Evolutionary conservation across 1,140 invertebrate genomes (phyloP).

Genomic region (Zaprionus taronus): DNA sequence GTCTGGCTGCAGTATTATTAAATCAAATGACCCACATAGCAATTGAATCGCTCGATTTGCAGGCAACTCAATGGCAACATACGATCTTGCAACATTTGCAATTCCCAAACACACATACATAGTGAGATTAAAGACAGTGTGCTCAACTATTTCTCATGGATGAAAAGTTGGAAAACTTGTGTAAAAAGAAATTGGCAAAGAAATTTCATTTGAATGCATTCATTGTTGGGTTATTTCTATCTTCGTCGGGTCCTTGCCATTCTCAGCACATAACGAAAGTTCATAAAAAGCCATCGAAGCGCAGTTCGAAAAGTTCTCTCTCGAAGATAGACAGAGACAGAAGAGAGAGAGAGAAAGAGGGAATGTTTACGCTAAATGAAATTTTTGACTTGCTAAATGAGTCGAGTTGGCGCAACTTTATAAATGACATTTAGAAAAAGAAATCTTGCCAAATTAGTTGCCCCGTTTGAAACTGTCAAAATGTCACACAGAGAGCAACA

Average conservation of each 20-base stretch:
- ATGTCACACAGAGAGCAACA: slow-evolving; percentile 55
- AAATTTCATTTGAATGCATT: slow-evolving; percentile 53
- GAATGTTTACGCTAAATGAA: slow-evolving; percentile 67
- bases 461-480: slow-evolving; percentile 64
- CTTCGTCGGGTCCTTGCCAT: slow-evolving; percentile 8
- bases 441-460: slow-evolving; percentile 64
- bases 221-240: slow-evolving; percentile 48
- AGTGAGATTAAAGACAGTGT: slow-evolving; percentile 33
- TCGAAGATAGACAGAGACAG: neutral
- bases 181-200: slow-evolving; percentile 47
- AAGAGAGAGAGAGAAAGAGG: neutral
- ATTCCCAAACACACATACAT: slow-evolving; percentile 40
- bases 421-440: slow-evolving; percentile 54
- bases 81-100: slow-evolving; percentile 49
- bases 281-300: slow-evolving; percentile 71
- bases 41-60: slow-evolving; percentile 76
- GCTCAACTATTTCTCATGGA: slow-evolving; percentile 40
- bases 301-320: slow-evolving; percentile 41
- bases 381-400: slow-evolving; percentile 70
- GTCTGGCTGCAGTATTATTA: slow-evolving; percentile 63
- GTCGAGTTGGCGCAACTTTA: slow-evolving; percentile 53
- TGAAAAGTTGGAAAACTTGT: slow-evolving; percentile 32
- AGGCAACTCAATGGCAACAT: slow-evolving; percentile 37
- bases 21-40: slow-evolving; percentile 77
- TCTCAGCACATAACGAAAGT: slow-evolving; percentile 57